Base-by-base conservation (phyloP, 1,140 invertebrate genomes). In the Dreissena rostriformis region DNA sequence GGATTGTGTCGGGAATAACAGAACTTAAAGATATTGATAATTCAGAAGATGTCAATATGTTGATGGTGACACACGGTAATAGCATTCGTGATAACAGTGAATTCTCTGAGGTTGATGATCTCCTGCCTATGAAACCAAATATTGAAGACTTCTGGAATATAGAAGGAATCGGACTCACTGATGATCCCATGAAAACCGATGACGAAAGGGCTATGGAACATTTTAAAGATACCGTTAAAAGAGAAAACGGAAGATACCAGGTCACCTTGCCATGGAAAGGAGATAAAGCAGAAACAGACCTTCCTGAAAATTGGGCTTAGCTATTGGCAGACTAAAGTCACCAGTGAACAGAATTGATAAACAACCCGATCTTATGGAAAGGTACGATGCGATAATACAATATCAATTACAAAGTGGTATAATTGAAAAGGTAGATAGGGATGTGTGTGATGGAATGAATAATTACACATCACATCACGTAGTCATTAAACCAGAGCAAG, bases 51-150 rank as follows among this genome's bases (percentile, higher is more conserved):
- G 14, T n/a, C 55, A 53, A 53, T 19, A 51, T 76, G 55, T 49
- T 76, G 15, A 76, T 76, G 63, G 15, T 76, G 6, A 55, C 74
- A 17, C 74, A 65, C 51, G 74, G 55, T 15, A n/a, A 61, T 15
- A 61, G 55, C n/a, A 61, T 61, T 61, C n/a, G n/a, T 15, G n/a
- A 61, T 15, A 61, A 61, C 14, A 61, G n/a, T 14, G 55, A 15
- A 61, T 61, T 61, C 55, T n/a, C 14, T 61, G n/a, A n/a, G 14
- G 55, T 61, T 61, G 55, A 61, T 15, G n/a, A n/a, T 61, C 14
- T 61, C 14, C 14, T 15, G 55, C 14, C 14, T 15, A n/a, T 14
- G 14, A n/a, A 61, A 61, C 14, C n/a, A 14, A n/a, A 61, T 61
- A 14, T 61, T 61, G 14, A 61, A n/a, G n/a, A 61, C 55, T 61